Conservation (phyloP, 2,113 vertebrate species). For the Chaenogobius annularis region DNA sequence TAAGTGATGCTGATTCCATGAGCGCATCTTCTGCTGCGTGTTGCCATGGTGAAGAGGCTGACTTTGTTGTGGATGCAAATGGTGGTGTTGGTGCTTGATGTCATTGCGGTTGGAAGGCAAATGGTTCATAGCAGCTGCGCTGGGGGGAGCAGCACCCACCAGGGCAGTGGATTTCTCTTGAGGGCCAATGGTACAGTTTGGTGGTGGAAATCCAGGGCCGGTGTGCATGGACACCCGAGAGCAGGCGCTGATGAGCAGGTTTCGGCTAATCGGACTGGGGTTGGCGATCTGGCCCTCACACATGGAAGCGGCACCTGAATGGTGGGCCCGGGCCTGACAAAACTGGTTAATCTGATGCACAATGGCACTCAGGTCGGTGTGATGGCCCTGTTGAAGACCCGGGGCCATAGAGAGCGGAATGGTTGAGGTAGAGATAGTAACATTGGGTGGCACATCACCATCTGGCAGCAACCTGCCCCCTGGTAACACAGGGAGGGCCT, state of each 20-base stretch:
- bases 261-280: slow-evolving; percentile 97
- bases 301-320: slow-evolving; percentile 90
- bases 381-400: slow-evolving; percentile 90
- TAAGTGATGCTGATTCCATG: slow-evolving; percentile 95
- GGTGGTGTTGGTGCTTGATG: slow-evolving; percentile 85
- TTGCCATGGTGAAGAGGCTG: slow-evolving; percentile 66
- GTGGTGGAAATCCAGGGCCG: slow-evolving; percentile 63
- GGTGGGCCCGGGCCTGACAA: slow-evolving; percentile 92
- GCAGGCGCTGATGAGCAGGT: slow-evolving; percentile 97
- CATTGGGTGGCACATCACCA: slow-evolving; percentile 94
- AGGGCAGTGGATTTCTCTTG: slow-evolving; percentile 84
- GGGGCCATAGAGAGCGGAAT: slow-evolving; percentile 98
- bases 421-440: slow-evolving; percentile 99
- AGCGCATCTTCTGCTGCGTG: slow-evolving; percentile 82
- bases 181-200: slow-evolving; percentile 87
- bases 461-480: slow-evolving; percentile 92
- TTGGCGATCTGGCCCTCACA: slow-evolving; percentile 99
- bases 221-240: slow-evolving; percentile 93
- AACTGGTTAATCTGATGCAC: slow-evolving; percentile 99
- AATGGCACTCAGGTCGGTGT: slow-evolving; percentile 94
- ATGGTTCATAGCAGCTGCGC: slow-evolving; percentile 83
- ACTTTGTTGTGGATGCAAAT: slow-evolving; percentile 69
- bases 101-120: slow-evolving; percentile 86
- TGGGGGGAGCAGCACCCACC: slow-evolving; percentile 76
- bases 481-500: slow-evolving; percentile 77